Conservation (phyloP, 2,113 vertebrate genomes). For the Patagioenas fasciata region DNA sequence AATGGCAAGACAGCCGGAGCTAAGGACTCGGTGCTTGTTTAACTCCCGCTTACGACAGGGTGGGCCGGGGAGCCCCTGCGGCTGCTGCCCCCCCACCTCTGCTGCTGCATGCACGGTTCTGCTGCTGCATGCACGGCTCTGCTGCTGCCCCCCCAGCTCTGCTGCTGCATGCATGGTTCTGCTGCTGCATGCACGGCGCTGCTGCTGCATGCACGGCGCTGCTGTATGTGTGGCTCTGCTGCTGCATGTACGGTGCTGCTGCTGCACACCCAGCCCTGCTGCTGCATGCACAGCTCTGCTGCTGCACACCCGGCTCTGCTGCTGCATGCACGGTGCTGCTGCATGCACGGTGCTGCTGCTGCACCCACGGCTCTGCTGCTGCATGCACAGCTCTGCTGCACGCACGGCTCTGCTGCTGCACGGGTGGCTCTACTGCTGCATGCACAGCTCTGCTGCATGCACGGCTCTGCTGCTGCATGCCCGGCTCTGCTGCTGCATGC, state of each 20-base stretch:
- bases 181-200: too few species aligned
- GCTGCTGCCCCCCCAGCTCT: too few species aligned
- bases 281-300: accelerated
- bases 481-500: too few species aligned
- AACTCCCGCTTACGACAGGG: accelerated
- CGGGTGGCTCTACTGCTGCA: too few species aligned
- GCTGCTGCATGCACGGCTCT: too few species aligned
- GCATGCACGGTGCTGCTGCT: neutral
- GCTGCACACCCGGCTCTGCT: too few species aligned
- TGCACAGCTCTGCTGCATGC: too few species aligned
- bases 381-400: too few species aligned
- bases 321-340: neutral
- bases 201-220: too few species aligned
- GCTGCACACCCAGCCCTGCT: neutral
- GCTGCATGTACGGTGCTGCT: neutral
- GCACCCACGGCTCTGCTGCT: accelerated
- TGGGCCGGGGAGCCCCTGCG: neutral
- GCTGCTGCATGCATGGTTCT: accelerated
- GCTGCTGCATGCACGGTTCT: accelerated
- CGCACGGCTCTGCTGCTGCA: too few species aligned
- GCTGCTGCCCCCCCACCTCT: neutral
- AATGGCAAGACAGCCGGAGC: neutral
- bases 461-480: too few species aligned
- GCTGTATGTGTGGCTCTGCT: neutral
- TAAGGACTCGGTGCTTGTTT: neutral